Evolutionary conservation across 2,888 invertebrate species (phyloP), one percentile per base, ranked within the genome.

Genomic region (Tricholauxania praeusta): DNA sequence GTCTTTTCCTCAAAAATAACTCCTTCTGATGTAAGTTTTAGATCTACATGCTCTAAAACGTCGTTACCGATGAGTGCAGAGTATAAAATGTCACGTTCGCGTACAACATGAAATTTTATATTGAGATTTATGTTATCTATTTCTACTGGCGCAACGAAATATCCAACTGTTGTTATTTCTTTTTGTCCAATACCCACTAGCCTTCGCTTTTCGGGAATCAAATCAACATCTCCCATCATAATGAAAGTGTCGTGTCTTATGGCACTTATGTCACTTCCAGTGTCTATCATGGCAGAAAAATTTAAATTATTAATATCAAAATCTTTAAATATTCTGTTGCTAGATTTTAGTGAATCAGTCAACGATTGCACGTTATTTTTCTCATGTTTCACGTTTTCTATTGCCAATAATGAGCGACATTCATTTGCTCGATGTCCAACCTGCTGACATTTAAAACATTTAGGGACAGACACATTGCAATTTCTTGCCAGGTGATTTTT

Each of bases 111-210:
- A 60, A 69, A 73, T 12, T 49, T 64, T 15, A 73, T 48, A 14
- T 64, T 32, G 1, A 73, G 47, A 2, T 39, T 7, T 8, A 64
- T 55, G 12, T 47, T 59, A 17, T 63, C 69, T 3, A 73, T 51
- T 39, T 22, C 6, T 22, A 64, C n/a, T 10, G 1, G 48, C 2
- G 28, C 51, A 53, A 14, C 48, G 52, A 73, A 63, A 66, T 65
- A 65, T 47, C 73, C 73, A 17, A 70, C n/a, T 51, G 73, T 70
- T 1, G 53, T 51, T 62, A 72, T 49, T 22, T 66, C 67, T 19
- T 47, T 53, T 53, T 63, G 64, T 6, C 73, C 69, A 49, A 73
- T 63, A 17, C 51, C 51, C 14, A 51, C 6, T 2, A 64, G 39
- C 47, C 48, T 47, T 53, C 64, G 62, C 28, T n/a, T 68, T 47